These are phyloP conservation scores for Ischnus inquisitorius DNA, from an alignment of 2,888 invertebrate species.

Conservation along the genomic window DNA sequence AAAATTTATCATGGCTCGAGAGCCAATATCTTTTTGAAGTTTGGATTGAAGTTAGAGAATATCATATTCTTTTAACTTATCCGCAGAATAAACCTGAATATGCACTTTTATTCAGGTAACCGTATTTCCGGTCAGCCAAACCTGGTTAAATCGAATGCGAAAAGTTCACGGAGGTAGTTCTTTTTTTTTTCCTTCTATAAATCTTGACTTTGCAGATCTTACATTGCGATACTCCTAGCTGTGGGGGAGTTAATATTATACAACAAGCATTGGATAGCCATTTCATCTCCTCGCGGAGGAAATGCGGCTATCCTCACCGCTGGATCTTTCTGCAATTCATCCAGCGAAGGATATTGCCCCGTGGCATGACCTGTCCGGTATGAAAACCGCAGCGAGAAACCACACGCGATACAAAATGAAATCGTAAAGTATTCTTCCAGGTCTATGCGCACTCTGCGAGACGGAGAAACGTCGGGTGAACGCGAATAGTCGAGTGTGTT, in stretches of 20 bases:
- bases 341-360: slow-evolving; percentile 11
- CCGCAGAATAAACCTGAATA: too few relatives aligned
- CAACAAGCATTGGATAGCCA: background rate
- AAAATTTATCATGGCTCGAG: too few relatives aligned
- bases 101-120: too few relatives aligned
- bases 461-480: background rate
- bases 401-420: slow-evolving; percentile 24
- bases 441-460: background rate
- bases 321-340: slow-evolving; percentile 8
- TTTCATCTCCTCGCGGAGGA: slow-evolving; percentile 6
- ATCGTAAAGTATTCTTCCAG: slow-evolving; percentile 19
- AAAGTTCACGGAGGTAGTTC: background rate
- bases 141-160: background rate
- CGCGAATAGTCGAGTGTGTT: slow-evolving; percentile 7
- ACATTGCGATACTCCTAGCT: background rate
- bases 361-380: slow-evolving; percentile 36
- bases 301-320: slow-evolving; percentile 9
- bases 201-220: background rate
- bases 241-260: slow-evolving; percentile 1
- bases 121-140: too few relatives aligned
- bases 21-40: too few relatives aligned
- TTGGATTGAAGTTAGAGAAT: too few relatives aligned
- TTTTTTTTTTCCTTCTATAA: background rate
- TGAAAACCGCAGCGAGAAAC: slow-evolving; percentile 10
- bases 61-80: too few relatives aligned